Evolutionary conservation across 2,113 vertebrate species (phyloP).

Genomic region (Entelurus aequoreus): DNA sequence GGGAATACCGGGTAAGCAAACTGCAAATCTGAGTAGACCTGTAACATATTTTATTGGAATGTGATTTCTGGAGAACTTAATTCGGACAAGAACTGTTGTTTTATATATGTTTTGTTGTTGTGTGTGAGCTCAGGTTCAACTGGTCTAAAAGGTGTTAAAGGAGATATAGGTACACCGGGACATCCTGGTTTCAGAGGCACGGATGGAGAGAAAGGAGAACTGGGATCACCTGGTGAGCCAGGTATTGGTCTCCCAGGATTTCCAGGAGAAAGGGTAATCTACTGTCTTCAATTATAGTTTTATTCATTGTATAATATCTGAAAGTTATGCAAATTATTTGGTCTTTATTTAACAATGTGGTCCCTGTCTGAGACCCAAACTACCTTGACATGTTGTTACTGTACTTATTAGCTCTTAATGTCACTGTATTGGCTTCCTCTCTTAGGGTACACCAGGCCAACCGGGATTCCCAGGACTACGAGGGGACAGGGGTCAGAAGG

Average conservation of each 20-base stretch:
- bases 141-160: slow-evolving; percentile 84
- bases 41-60: not conserved
- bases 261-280: slow-evolving; percentile 83
- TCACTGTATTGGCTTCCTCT: not conserved
- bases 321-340: not conserved
- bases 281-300: not conserved
- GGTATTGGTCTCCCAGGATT: slow-evolving; percentile 83
- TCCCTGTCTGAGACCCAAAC: not conserved
- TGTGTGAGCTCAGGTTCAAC: slow-evolving; percentile 62
- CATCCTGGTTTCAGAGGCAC: slow-evolving; percentile 78
- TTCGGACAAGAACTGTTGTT: not conserved
- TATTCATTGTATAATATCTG: not conserved
- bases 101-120: not conserved
- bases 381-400: too few species aligned
- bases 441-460: slow-evolving; percentile 78
- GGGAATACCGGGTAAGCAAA: slow-evolving; percentile 85
- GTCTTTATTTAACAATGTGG: not conserved
- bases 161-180: slow-evolving; percentile 79
- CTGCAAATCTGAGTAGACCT: not conserved
- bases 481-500: slow-evolving; percentile 79
- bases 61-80: too few species aligned
- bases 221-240: slow-evolving; percentile 77
- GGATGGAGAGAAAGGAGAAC: slow-evolving; percentile 82
- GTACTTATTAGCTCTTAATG: not conserved
- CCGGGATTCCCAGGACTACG: slow-evolving; percentile 78